phyloP scores from a whole-genome alignment of 2,888 invertebrate species.

The Ichneumoninae sp. region DNA sequence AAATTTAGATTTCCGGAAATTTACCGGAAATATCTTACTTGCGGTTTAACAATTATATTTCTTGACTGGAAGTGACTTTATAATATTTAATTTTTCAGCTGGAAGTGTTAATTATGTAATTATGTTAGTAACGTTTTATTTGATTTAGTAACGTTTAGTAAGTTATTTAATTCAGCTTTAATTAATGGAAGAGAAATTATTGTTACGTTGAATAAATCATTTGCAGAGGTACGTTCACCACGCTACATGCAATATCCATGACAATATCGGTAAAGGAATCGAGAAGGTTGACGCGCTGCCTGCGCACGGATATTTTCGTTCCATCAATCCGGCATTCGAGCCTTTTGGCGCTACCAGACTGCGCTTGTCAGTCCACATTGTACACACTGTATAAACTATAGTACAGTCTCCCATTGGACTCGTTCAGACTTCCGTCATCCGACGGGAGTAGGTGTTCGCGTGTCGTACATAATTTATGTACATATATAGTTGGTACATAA shows the following conservation, averaged over 20 bases:
- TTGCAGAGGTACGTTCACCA: not conserved
- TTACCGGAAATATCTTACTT: not conserved
- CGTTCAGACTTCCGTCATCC: conserved; percentile 64
- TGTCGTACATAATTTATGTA: conserved; percentile 59
- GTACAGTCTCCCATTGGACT: conserved; percentile 62
- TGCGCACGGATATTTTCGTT: conserved; percentile 3
- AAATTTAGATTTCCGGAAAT: not conserved
- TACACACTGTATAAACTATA: conserved; percentile 3
- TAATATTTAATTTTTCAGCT: too few relatives aligned
- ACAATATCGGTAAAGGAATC: not conserved
- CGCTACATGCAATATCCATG: not conserved
- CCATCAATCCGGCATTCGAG: conserved; percentile 2
- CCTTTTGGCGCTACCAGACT: not conserved
- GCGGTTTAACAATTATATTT: too few relatives aligned
- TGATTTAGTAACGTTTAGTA: not conserved
- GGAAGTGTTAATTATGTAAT: too few relatives aligned
- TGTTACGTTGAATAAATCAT: not conserved
- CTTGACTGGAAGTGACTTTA: too few relatives aligned
- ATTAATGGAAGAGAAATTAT: not conserved
- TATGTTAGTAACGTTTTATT: too few relatives aligned
- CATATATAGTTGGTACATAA: conserved; percentile 29
- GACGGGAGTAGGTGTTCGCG: conserved; percentile 53
- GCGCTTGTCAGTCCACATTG: not conserved
- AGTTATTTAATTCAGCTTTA: not conserved
- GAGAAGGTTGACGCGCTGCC: not conserved